Base-by-base conservation (phyloP, 2,888 invertebrate species). In the Calliopum simillimum region DNA sequence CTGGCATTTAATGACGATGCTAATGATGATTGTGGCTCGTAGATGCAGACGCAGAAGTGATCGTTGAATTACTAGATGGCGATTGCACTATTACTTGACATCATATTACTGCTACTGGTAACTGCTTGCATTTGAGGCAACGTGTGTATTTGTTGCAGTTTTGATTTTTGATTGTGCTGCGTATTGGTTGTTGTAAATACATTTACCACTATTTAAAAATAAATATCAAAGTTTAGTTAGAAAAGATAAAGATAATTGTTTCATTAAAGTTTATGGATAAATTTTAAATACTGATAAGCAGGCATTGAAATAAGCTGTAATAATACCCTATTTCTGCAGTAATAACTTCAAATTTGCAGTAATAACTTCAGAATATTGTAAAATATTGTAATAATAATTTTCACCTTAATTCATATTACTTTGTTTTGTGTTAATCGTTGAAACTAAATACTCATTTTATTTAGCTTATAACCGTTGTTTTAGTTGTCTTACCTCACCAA, bases 201-300 rank as follows among this genome's bases (percentile, higher is more conserved):
- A 71, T 85, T 85, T 19, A 85, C 81, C 79, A 85, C 81, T 76
- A 65, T 63, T 71, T 69, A 62, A 59, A 53, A 23, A 53, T 23
- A 49, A 55, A 46, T 43, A n/a, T 16, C 21, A 21, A 41, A 58
- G n/a, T 13, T 19, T 33, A 21, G 53, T 33, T 33, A 33, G 8
- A 8, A 33, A 33, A 55, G 56, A 69, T 53, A 33, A 59, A 33
- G 33, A 2, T 1, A 21, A 4, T 23, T 55, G 0, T 1, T 21
- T 14, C 5, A 55, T 11, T 55, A 55, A n/a, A n/a, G n/a, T n/a
- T n/a, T 86, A 63, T 47, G 79, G 74, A 62, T 14, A 62, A 49
- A 61, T 62, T 19, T 56, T 16, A 12, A 61, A 33, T 33, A 33
- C 8, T 8, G 8, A 33, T n/a, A n/a, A n/a, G n/a, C n/a, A n/a